Percentiles rank a stretch among this genome's conserved stretches.
Conservation (phyloP, 1,140 invertebrate species). For the Nylanderia fulva region DNA sequence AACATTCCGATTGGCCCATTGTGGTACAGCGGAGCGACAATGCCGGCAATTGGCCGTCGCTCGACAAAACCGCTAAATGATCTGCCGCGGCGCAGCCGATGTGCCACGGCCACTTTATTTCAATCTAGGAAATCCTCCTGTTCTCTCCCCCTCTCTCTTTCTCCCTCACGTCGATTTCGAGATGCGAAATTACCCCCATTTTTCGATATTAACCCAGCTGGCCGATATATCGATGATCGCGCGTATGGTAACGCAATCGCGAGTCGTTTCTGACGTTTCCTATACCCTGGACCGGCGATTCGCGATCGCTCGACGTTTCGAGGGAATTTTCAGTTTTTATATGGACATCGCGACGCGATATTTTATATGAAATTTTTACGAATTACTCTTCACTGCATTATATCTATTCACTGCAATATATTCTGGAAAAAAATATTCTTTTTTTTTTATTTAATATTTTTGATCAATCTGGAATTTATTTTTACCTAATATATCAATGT, state of each 20-base stretch:
- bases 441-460: background rate
- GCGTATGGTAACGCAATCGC: slow-evolving; percentile 70
- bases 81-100: slow-evolving; percentile 81
- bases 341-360: background rate
- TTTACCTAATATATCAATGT: background rate
- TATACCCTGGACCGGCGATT: slow-evolving; percentile 22
- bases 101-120: slow-evolving; percentile 86
- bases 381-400: background rate
- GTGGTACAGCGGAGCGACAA: slow-evolving; percentile 86
- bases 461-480: background rate
- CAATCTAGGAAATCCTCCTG: slow-evolving; percentile 85
- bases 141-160: slow-evolving; percentile 39
- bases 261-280: slow-evolving; percentile 64
- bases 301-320: background rate
- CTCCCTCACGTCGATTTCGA: slow-evolving; percentile 76
- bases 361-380: background rate
- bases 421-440: background rate
- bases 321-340: slow-evolving; percentile 1
- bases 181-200: slow-evolving; percentile 84
- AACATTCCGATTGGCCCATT: slow-evolving; percentile 86
- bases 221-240: slow-evolving; percentile 72
- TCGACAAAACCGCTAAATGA: slow-evolving; percentile 87
- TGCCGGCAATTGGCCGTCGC: slow-evolving; percentile 86
- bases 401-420: background rate
- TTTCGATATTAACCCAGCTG: slow-evolving; percentile 81